Evolutionary conservation across 2,888 invertebrate genomes (phyloP).

Genomic region (Cephus spinipes): DNA sequence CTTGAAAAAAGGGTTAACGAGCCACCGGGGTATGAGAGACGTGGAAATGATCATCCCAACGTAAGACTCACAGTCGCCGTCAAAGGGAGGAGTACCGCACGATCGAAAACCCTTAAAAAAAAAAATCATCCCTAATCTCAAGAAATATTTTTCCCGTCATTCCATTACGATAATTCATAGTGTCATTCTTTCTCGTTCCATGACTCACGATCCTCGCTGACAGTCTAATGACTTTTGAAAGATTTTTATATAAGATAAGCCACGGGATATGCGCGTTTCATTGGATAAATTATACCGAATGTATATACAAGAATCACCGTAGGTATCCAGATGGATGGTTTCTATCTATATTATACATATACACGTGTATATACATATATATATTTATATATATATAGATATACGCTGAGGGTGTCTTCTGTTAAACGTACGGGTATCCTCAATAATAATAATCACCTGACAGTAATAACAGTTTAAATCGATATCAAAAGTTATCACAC

Average conservation of each 20-base stretch:
- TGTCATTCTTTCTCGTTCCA: background rate
- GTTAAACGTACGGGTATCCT: too few relatives aligned
- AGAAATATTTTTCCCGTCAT: background rate
- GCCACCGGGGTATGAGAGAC: conserved; percentile 34
- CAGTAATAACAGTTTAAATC: background rate
- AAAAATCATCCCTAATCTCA: background rate
- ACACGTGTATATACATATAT: background rate
- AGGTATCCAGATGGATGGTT: background rate
- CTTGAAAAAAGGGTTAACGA: conserved; percentile 52
- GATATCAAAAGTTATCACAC: background rate
- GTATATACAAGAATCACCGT: background rate
- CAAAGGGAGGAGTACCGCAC: background rate
- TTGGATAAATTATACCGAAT: background rate
- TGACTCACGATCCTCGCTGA: background rate
- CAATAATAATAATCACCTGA: background rate
- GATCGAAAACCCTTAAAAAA: background rate
- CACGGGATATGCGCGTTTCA: background rate
- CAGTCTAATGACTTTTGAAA: background rate
- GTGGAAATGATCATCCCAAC: background rate
- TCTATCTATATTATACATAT: background rate
- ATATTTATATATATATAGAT: too few relatives aligned
- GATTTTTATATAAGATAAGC: background rate
- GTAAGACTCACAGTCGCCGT: background rate
- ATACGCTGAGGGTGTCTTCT: background rate
- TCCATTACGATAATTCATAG: background rate